Evolutionary conservation across 2,888 invertebrate genomes (phyloP).

Genomic region (Artemia sinica): DNA sequence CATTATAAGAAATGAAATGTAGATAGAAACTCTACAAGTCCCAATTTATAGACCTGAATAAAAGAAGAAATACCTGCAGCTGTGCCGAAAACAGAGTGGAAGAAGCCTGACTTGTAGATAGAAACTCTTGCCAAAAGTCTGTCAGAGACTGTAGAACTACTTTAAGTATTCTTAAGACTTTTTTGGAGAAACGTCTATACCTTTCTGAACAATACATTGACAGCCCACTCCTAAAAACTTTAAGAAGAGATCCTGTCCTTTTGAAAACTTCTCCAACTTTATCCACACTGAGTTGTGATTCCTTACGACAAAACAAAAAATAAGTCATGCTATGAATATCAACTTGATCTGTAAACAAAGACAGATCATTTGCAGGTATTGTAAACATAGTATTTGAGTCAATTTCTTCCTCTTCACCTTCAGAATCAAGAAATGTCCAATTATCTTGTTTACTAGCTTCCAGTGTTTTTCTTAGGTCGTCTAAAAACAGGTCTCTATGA

Average conservation of each 20-base stretch:
- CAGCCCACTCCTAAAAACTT: conserved; percentile 42
- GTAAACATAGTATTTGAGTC: neutral
- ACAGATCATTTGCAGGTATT: neutral
- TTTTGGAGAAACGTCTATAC: conserved; percentile 47
- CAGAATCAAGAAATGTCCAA: conserved; percentile 8
- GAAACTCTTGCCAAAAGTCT: neutral
- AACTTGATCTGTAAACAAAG: neutral
- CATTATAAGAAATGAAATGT: too few species aligned
- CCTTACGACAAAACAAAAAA: neutral
- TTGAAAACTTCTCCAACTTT: neutral
- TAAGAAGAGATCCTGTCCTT: neutral
- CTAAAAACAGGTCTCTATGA: conserved; percentile 10
- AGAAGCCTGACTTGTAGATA: neutral
- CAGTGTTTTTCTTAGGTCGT: neutral
- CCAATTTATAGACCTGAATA: too few species aligned
- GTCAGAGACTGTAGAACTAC: conserved; percentile 15
- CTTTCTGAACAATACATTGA: conserved; percentile 45
- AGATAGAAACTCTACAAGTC: too few species aligned
- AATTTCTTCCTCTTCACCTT: conserved; percentile 2
- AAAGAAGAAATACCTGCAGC: too few species aligned
- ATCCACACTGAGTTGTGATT: neutral
- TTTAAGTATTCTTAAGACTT: conserved; percentile 30
- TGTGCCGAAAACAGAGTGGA: too few species aligned
- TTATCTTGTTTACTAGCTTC: neutral
- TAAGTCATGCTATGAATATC: neutral